Evolutionary conservation across 2,113 vertebrate genomes (phyloP).

Genomic region (Cephalopterus ornatus): DNA sequence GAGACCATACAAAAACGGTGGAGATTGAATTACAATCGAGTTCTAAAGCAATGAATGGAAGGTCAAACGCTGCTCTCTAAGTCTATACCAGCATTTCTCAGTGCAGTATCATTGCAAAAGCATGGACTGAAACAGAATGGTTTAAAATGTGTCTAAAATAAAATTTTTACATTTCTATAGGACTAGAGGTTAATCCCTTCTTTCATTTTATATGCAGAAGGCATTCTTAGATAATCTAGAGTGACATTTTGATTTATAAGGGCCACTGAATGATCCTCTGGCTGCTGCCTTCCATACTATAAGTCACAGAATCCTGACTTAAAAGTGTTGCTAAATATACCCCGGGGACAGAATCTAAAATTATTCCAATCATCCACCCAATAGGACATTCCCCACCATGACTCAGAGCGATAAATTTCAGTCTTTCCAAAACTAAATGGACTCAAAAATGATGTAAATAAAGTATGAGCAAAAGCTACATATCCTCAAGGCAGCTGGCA

Average conservation of each 20-base stretch:
- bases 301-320: not conserved
- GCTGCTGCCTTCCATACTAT: not conserved
- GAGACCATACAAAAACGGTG: not conserved
- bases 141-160: not conserved
- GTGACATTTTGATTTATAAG: not conserved
- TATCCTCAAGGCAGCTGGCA: not conserved
- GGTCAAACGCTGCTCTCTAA: not conserved
- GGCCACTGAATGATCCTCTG: not conserved
- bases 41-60: conserved; percentile 19
- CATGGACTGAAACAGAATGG: not conserved
- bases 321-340: conserved; percentile 1
- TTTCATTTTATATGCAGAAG: not conserved
- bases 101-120: not conserved
- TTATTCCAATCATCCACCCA: not conserved
- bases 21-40: conserved; percentile 17
- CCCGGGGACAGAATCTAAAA: not conserved
- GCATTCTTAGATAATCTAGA: not conserved
- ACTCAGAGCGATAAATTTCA: not conserved
- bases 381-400: not conserved
- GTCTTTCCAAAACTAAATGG: not conserved
- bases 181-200: not conserved
- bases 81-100: not conserved
- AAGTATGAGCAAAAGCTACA: not conserved
- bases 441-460: not conserved
- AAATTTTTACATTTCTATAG: not conserved